Evolutionary conservation across 2,797 vertebrate genomes (phyloP), one percentile per base, ranked within the genome.

Genomic region (Macrochelys suwanniensis): DNA sequence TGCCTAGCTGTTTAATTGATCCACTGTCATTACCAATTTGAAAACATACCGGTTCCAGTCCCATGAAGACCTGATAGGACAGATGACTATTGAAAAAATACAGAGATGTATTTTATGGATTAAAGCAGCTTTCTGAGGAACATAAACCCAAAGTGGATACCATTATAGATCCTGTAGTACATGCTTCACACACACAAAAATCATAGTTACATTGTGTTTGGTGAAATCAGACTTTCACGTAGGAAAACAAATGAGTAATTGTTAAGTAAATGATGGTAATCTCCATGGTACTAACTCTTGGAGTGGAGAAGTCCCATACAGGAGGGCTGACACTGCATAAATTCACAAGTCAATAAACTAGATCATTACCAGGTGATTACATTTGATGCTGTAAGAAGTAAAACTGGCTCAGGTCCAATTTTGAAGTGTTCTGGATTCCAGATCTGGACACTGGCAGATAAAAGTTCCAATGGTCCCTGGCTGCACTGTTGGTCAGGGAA

Each of bases 71-170:
- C 12, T 76, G 42, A 47, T 47, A 76, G 23, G 11, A 28, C 11
- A 28, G 71, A 76, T 47, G 25, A 76, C 23, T 37, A 71, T 3
- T 11, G 13, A 28, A 76, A 45, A 26, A 47, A 76, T 13, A 7
- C 25, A 88, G 17, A 85, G 85, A 82, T 82, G 16, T 54, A 59
- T 49, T 49, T 68, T 89, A 51, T 53, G 25, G 21, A 47, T 82
- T 92, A 91, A 74, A 54, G n/a, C 65, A 82, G 13, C 21, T 13
- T 84, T 93, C 53, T 94, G 50, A 19, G 84, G 49, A 91, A 85
- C 71, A 92, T 71, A 88, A 87, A 95, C 93, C 51, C 88, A 37
- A 87, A 74, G 57, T 0, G 1, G 9, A 51, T 93, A 51, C 21
- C 50, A 42, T 13, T 80, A 79, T 53, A 85, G 77, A 92, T 92